Base-by-base conservation (phyloP, 2,888 invertebrate genomes). In the Tetheella fluctuosa region DNA sequence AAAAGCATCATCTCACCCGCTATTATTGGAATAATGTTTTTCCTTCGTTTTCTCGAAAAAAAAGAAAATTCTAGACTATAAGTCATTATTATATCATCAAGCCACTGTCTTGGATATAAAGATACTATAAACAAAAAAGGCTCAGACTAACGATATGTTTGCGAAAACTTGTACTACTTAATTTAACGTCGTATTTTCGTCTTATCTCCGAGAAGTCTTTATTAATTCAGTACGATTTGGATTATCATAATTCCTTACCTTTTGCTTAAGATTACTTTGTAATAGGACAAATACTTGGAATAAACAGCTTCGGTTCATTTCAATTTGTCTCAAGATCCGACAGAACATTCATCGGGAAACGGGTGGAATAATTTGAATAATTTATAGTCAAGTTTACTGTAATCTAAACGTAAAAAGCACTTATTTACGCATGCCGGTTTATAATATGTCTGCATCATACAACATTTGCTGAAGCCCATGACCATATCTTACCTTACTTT, bases 241-340 rank as follows among this genome's bases (percentile, higher is more conserved):
- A 77, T 77, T 77, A 77, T 77, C 76, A 77, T 77, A 74, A 77
- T 75, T 74, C 63, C 74, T 67, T 76, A 74, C 69, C 72, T 77
- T 73, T 70, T 71, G 68, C 70, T 60, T 73, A 68, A 77, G 74
- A 74, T 77, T 71, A 75, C 71, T 75, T 74, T 74, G 69, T 74
- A 74, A 74, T 74, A 65, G 67, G 64, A 77, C 74, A 74, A 72
- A 74, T 66, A 73, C 70, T 72, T 72, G 67, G 68, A 63, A 69
- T 72, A 74, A 74, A 74, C 65, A 69, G 74, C 69, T 71, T 67
- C 64, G 65, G 65, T 68, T 71, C 66, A 69, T 77, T 74, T 70
- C 67, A 71, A 68, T 74, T 69, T 70, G 57, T 66, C 65, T 58
- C 52, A 42, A 59, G 59, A 61, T 70, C 70, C 60, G 34, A 13